A percentile compares a stretch with the other conserved stretches of the same genome.
phyloP scores from a whole-genome alignment of 2,113 vertebrate species.

The Drymodes brunneopygia region DNA sequence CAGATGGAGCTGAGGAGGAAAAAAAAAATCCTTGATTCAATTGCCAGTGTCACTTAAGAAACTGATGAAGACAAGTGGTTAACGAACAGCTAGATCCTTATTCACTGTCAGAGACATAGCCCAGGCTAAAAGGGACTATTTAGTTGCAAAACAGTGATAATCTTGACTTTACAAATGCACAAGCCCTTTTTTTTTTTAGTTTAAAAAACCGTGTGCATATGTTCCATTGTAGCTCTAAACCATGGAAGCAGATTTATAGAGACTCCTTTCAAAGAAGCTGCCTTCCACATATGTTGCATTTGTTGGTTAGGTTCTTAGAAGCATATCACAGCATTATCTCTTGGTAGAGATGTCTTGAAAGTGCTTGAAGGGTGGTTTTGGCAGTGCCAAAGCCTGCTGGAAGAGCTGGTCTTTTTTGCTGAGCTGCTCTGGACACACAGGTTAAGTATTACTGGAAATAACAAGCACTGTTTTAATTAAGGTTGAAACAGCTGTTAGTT shows the following conservation, averaged over 20 bases:
- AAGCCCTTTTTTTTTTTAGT: background rate
- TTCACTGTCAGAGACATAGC: background rate
- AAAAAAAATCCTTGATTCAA: background rate
- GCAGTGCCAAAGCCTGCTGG: background rate
- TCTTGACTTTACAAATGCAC: background rate
- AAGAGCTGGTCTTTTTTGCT: background rate
- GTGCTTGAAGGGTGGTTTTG: background rate
- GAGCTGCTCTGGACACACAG: background rate
- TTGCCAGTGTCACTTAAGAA: constrained; percentile 38
- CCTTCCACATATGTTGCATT: background rate
- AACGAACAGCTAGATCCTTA: background rate
- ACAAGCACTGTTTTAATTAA: background rate
- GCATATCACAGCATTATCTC: background rate
- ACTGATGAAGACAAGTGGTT: constrained; percentile 13
- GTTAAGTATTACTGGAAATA: background rate
- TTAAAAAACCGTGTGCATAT: rapidly evolving
- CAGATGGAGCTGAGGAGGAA: constrained; percentile 34
- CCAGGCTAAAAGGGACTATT: background rate
- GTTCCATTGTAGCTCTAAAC: background rate
- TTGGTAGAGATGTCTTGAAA: background rate
- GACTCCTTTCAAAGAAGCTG: background rate
- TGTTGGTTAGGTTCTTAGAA: background rate
- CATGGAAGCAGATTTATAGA: background rate
- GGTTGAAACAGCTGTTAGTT: background rate
- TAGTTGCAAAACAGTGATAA: background rate